Evolutionary conservation across 2,797 vertebrate species (phyloP).

Genomic region (Amphiprion clarkii): DNA sequence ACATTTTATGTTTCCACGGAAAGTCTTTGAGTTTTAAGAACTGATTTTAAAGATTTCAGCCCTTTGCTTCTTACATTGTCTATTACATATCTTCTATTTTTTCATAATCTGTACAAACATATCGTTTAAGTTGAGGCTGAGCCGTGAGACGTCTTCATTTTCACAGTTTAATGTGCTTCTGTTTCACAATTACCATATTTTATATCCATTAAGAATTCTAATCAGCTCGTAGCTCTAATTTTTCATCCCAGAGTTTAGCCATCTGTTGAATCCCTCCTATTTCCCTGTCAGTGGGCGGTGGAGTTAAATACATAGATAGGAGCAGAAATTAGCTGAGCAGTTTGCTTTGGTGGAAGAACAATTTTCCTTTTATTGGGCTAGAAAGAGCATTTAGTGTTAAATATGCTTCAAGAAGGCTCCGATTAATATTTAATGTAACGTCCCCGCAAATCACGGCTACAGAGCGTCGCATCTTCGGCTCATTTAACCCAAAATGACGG

Average conservation of each 20-base stretch:
- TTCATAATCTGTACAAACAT: too few relatives aligned
- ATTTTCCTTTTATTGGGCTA: slow-evolving; percentile 25
- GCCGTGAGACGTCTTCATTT: neutral
- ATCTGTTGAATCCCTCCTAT: slow-evolving; percentile 32
- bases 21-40: too few relatives aligned
- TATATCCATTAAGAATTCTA: slow-evolving; percentile 6
- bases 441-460: slow-evolving; percentile 18
- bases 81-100: too few relatives aligned
- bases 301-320: slow-evolving; percentile 37
- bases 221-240: neutral
- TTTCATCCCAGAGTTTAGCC: slow-evolving; percentile 27
- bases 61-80: too few relatives aligned
- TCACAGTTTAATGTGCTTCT: neutral
- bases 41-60: too few relatives aligned
- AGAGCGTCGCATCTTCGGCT: slow-evolving; percentile 16
- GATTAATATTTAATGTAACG: slow-evolving; percentile 35
- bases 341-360: slow-evolving; percentile 32
- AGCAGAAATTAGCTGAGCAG: slow-evolving; percentile 26
- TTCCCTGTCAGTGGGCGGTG: slow-evolving; percentile 40
- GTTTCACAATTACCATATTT: slow-evolving; percentile 11
- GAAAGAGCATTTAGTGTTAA: slow-evolving; percentile 37
- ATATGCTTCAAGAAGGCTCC: slow-evolving; percentile 20
- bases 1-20: too few relatives aligned
- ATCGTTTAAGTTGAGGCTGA: neutral
- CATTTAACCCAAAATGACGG: slow-evolving; percentile 13